Base-by-base conservation (phyloP, 2,113 vertebrate genomes). In the Pterocles orientalis region DNA sequence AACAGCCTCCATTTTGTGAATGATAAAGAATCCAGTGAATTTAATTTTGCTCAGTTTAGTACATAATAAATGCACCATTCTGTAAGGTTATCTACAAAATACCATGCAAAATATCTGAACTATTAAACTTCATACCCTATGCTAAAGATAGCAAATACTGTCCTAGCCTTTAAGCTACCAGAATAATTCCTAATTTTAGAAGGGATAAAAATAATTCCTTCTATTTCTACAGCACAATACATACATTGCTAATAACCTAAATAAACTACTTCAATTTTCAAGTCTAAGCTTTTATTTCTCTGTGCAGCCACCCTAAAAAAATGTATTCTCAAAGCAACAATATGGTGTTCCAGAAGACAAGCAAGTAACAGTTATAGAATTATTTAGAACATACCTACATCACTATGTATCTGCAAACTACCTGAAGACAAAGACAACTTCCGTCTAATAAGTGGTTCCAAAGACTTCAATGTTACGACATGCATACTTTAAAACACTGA, bases 1-100 rank as follows among this genome's bases (percentile, higher is more conserved):
- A 98, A 99, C 98, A 99, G 98, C 99, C 98, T 99, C 98, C 98
- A 98, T 98, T 98, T 98, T 96, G 97, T 98, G 98, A 98, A 97
- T 98, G 98, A 98, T 96, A 98, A 70, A 98, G 98, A 98, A 97
- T 98, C 91, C 97, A 98, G 97, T 97, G 98, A 98, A 97, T 98
- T 98, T 89, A 95, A 92, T 96, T 96, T 94, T 97, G 92, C 95
- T 97, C 94, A 97, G 89, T 96, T 97, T 94, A 97, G 95, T 95
- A 97, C 97, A 97, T 97, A 97, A 97, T 97, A 98, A 98, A 97
- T 97, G 98, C 90, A 98, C 97, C 97, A 95, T 95, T 98, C 97
- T 97, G 90, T 96, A 98, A 97, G 82, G 68, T 97, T 96, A 98
- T 97, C 97, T 98, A 97, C 89, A 97, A 97, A 97, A 97, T 90